These are phyloP conservation scores for Acromyrmex heyeri DNA, from an alignment of 1,140 invertebrate species.

Conservation along the genomic window DNA sequence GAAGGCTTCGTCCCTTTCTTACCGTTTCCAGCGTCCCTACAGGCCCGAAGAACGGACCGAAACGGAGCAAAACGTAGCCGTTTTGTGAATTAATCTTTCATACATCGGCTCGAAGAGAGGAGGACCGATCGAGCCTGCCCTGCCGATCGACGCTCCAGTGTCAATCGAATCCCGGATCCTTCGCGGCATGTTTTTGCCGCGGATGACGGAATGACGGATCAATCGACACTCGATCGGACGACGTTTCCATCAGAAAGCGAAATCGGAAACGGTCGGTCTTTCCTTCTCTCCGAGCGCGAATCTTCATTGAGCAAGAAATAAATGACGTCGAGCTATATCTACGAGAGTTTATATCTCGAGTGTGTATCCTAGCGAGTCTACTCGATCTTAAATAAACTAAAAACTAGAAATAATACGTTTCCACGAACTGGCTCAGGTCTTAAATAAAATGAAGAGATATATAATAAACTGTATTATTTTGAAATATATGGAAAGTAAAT, in stretches of 20 bases:
- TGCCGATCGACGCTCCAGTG: constrained; percentile 65
- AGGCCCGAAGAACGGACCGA: constrained; percentile 53
- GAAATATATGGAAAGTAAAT: background rate
- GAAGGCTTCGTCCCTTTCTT: constrained; percentile 83
- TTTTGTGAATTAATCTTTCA: constrained; percentile 79
- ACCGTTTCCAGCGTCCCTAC: constrained; percentile 75
- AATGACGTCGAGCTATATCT: background rate
- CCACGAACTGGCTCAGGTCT: background rate
- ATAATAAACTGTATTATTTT: background rate
- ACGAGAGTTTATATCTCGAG: constrained; percentile 6
- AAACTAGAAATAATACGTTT: constrained; percentile 12
- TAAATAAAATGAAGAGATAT: background rate
- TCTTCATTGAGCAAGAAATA: constrained; percentile 54
- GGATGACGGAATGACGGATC: constrained; percentile 75
- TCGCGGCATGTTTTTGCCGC: constrained; percentile 70
- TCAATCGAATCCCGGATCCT: constrained; percentile 66
- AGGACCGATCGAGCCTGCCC: constrained; percentile 12
- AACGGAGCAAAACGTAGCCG: constrained; percentile 70
- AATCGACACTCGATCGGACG: constrained; percentile 73
- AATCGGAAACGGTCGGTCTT: constrained; percentile 55
- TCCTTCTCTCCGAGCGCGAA: background rate
- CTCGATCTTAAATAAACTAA: constrained; percentile 7
- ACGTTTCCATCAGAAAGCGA: constrained; percentile 72
- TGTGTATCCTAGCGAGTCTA: background rate
- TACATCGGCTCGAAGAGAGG: constrained; percentile 43